These are phyloP conservation scores for Prinia subflava DNA, from an alignment of 2,113 vertebrate genomes.

Conservation along the genomic window DNA sequence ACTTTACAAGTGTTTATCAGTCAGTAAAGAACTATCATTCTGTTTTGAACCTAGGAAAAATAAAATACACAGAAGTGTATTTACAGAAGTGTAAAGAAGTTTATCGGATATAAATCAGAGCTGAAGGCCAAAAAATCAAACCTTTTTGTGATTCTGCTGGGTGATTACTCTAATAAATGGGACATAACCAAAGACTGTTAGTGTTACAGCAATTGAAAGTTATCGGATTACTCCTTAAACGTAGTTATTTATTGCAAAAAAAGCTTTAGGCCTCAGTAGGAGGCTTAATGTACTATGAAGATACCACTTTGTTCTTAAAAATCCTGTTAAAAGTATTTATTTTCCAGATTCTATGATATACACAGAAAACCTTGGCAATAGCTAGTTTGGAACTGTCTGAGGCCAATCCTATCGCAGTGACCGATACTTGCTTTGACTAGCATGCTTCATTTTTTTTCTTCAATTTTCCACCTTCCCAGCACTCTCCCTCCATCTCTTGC, in stretches of 20 bases:
- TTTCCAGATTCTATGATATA: background rate
- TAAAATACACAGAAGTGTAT: background rate
- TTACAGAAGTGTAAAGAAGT: background rate
- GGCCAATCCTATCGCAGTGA: background rate
- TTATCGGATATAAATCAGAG: background rate
- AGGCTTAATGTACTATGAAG: background rate
- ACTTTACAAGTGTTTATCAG: background rate
- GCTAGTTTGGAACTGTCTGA: background rate
- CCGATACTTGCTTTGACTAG: background rate
- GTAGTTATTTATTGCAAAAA: background rate
- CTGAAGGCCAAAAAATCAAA: background rate
- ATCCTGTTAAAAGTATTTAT: background rate
- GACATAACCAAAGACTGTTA: background rate
- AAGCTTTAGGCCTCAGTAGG: background rate
- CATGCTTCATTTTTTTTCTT: background rate
- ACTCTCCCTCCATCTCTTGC: background rate
- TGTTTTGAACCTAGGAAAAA: background rate
- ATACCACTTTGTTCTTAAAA: background rate
- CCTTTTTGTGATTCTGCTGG: background rate
- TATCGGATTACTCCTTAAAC: background rate
- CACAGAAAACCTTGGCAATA: background rate
- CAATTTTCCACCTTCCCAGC: background rate
- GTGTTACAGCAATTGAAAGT: background rate
- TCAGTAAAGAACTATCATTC: background rate
- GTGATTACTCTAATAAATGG: background rate